These are phyloP conservation scores for Diceros bicornis DNA, from an alignment of 2,797 vertebrate genomes.

Conservation along the genomic window DNA sequence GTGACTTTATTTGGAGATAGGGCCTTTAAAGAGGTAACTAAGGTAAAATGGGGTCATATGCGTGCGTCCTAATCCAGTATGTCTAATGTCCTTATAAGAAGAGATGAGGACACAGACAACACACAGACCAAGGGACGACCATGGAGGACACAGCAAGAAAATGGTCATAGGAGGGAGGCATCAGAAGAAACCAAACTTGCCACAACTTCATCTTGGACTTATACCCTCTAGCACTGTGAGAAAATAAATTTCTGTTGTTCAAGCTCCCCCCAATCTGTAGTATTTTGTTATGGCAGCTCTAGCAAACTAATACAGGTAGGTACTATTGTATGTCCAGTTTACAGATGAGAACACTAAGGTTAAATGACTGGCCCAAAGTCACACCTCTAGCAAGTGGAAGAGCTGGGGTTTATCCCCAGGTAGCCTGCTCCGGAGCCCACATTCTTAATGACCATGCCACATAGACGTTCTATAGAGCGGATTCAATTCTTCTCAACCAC, in stretches of 20 bases:
- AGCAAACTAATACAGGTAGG: neutral
- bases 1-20: neutral
- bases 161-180: neutral
- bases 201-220: neutral
- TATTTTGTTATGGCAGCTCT: constrained; percentile 21
- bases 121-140: neutral
- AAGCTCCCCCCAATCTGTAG: neutral
- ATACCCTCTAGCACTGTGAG: neutral
- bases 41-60: neutral
- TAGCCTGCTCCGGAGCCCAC: neutral
- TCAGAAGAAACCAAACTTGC: constrained; percentile 29
- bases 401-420: neutral
- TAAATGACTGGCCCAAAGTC: neutral
- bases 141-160: neutral
- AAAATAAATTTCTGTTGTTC: constrained; percentile 30
- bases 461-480: neutral
- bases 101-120: neutral
- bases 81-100: neutral
- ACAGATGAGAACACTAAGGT: neutral
- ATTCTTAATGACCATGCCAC: neutral
- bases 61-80: neutral
- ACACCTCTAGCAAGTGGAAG: neutral
- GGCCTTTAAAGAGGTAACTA: neutral
- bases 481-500: constrained; percentile 10
- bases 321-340: neutral